These are phyloP conservation scores for Ctenochaetus hawaiiensis DNA, from an alignment of 2,797 vertebrate genomes.

Conservation along the genomic window DNA sequence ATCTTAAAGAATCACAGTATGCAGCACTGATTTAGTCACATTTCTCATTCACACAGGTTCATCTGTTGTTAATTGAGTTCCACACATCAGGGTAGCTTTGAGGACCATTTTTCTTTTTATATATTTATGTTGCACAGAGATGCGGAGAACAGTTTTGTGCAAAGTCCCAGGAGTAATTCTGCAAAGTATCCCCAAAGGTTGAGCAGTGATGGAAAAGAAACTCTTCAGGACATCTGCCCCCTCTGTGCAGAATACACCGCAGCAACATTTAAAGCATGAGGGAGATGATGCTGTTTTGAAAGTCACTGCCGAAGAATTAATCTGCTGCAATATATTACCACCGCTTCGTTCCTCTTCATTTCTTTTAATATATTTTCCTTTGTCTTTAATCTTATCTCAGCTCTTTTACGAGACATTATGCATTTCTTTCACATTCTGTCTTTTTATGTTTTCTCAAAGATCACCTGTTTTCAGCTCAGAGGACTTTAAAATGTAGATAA, in stretches of 20 bases:
- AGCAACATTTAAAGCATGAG: slow-evolving; percentile 61
- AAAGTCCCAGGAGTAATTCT: slow-evolving; percentile 61
- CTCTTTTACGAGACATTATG: slow-evolving; percentile 9
- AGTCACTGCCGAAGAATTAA: slow-evolving; percentile 45
- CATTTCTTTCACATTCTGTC: slow-evolving; percentile 18
- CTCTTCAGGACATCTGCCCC: slow-evolving; percentile 57
- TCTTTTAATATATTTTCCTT: slow-evolving; percentile 1
- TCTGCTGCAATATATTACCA: slow-evolving; percentile 43
- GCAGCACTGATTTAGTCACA: slow-evolving; percentile 10
- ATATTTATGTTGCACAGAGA: slow-evolving; percentile 59
- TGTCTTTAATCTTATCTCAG: slow-evolving; percentile 11
- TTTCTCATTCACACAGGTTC: slow-evolving; percentile 24
- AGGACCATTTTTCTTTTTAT: slow-evolving; percentile 51
- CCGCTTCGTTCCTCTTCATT: slow-evolving; percentile 10
- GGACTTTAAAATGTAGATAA: not conserved
- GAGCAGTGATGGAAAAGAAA: slow-evolving; percentile 59
- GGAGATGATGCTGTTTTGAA: slow-evolving; percentile 57
- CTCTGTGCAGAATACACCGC: slow-evolving; percentile 51
- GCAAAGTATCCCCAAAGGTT: slow-evolving; percentile 64
- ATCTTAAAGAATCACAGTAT: not conserved
- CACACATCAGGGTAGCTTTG: slow-evolving; percentile 9
- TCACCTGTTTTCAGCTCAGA: not conserved
- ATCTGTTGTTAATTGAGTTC: slow-evolving; percentile 8
- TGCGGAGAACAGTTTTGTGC: slow-evolving; percentile 42
- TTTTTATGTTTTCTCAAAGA: not conserved